phyloP scores from a whole-genome alignment of 2,888 invertebrate genomes.

The Phrixothrix hirtus region DNA sequence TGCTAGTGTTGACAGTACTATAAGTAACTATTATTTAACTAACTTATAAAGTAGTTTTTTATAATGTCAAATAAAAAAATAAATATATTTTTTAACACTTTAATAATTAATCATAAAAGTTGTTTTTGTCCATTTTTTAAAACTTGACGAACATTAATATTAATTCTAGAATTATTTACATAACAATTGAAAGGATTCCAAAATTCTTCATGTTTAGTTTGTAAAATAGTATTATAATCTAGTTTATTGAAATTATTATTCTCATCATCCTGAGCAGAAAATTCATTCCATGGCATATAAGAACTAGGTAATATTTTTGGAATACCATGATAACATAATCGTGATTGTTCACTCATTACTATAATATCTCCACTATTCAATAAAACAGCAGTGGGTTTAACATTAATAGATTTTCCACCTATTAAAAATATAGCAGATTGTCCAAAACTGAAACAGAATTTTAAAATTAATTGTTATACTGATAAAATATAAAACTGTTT shows the following conservation, averaged over 20 bases:
- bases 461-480: too few relatives aligned
- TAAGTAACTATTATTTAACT: constrained; percentile 4
- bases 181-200: constrained; percentile 66
- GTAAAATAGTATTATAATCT: constrained; percentile 41
- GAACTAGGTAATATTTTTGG: constrained; percentile 75
- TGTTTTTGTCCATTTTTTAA: constrained; percentile 62
- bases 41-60: constrained; percentile 6
- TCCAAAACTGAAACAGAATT: constrained; percentile 77
- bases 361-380: constrained; percentile 89
- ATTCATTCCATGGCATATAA: constrained; percentile 57
- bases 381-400: constrained; percentile 70
- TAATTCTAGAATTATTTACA: constrained; percentile 77
- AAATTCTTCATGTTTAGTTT: constrained; percentile 50
- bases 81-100: too few relatives aligned
- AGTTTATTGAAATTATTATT: constrained; percentile 20
- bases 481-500: too few relatives aligned
- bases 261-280: constrained; percentile 33
- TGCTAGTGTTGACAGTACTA: too few relatives aligned
- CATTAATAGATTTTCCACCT: constrained; percentile 75
- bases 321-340: constrained; percentile 91
- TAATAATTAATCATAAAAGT: constrained; percentile 1
- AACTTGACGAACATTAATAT: constrained; percentile 93
- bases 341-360: constrained; percentile 83
- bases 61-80: neutral
- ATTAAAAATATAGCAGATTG: constrained; percentile 93